Evolutionary conservation across 2,113 vertebrate genomes (phyloP).

Genomic region (Penelope pileata): DNA sequence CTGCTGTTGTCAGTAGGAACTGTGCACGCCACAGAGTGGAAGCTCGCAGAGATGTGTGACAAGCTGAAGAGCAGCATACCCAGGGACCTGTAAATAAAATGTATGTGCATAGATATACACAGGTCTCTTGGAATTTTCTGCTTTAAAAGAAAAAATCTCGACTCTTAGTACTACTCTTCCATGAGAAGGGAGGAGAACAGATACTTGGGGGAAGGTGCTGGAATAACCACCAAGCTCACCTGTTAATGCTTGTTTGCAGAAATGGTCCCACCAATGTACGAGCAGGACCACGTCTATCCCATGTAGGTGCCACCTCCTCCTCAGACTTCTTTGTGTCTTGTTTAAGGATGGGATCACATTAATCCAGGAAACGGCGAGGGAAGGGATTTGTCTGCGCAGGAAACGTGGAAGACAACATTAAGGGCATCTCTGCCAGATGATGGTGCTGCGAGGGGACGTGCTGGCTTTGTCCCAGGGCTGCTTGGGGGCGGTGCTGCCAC

Average conservation of each 20-base stretch:
- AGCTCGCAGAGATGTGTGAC: neutral
- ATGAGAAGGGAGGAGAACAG: neutral
- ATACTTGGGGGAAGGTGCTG: neutral
- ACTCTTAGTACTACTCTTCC: neutral
- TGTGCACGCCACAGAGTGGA: neutral
- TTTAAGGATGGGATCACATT: neutral
- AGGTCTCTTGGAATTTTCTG: neutral
- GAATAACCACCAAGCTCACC: neutral
- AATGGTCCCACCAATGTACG: neutral
- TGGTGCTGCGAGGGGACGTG: accelerated
- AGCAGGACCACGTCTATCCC: neutral
- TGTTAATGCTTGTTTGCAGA: neutral
- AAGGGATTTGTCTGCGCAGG: neutral
- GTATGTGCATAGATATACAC: neutral
- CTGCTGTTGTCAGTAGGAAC: neutral
- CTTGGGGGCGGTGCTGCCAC: neutral
- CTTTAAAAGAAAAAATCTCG: neutral
- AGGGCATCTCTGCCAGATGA: neutral
- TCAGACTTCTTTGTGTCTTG: accelerated
- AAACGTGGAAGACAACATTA: neutral
- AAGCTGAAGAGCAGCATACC: neutral
- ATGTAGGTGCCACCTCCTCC: neutral
- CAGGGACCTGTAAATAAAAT: neutral
- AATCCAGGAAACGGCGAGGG: neutral
- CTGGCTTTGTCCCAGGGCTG: neutral